Base-by-base conservation (phyloP, 2,888 invertebrate species). In the Gibbula magus region DNA sequence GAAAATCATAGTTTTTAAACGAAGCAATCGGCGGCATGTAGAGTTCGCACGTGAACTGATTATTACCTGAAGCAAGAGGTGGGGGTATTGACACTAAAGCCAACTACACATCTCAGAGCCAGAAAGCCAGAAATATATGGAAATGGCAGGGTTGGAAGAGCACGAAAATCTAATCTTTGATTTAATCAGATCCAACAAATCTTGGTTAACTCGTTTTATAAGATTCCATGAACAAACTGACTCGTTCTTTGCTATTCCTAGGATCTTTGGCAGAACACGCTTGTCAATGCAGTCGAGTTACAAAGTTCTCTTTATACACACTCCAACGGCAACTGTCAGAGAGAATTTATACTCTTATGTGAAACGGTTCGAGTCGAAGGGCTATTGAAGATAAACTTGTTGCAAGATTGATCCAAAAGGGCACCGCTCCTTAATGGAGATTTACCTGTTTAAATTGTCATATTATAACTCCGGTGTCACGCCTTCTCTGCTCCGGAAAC, bases 1-100 rank as follows among this genome's bases (percentile, higher is more conserved):
- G 61, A 61, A 61, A 61, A 61, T 61, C 61, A 61, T 61, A 61
- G 61, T 61, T 61, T 61, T 61, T 61, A 61, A 61, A 61, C 61
- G 61, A 29, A 29, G 61, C 61, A 61, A 61, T 61, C 61, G 61
- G 61, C 22, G 61, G 61, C 61, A 61, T 61, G 61, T 16, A 13
- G 29, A 61, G 61, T n/a, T 29, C 25, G 61, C 61, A 61, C 61
- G 61, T 61, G 29, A 61, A 61, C 25, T 61, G 29, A 61, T 61
- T 61, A 61, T 61, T 61, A 61, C 61, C 61, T 25, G 61, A 61
- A 61, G 25, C 61, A 16, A 25, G 29, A 61, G 61, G 61, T 29
- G 61, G 25, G 29, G 25, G 61, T 61, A 61, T 61, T 61, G 61
- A 61, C 61, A 61, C 61, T 61, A 29, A 45, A 61, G 29, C 61